Base-by-base conservation (phyloP, 1,140 invertebrate genomes). In the Battus philenor region DNA sequence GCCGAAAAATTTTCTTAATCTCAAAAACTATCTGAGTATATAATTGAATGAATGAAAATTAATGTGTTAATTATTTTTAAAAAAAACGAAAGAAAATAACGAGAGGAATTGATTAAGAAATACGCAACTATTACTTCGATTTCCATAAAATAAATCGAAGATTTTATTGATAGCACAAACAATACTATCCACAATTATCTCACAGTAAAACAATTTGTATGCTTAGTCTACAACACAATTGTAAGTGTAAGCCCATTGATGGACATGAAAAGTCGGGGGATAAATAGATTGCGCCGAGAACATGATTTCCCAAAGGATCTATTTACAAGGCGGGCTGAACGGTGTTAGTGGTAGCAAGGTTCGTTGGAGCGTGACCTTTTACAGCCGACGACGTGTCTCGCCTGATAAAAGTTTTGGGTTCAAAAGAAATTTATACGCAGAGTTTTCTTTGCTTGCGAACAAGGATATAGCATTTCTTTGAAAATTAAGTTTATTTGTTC, bases 291-390 rank as follows among this genome's bases (percentile, higher is more conserved):
- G 15, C 20, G 16, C 32, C 7, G 17, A 16, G 15, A 36, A 36
- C 33, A 22, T 36, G 33, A 36, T 36, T 36, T 36, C 33, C 33
- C 33, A 10, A 10, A 36, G 33, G 33, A 36, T 18, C 33, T 36
- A 36, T 36, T 36, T 22, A 17, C 15, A 17, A 36, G 17, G 9
- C 18, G 9, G 33, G 18, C 33, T 17, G 17, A 18, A 17, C 11
- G 33, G 33, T 36, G 17, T 11, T 15, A 16, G 33, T 10, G 2
- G 4, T 36, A 36, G 17, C 17, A 51, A 56, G 52, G 33, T 33
- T 48, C 30, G 54, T 43, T n/a, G n/a, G n/a, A n/a, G n/a, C 47
- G 52, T 60, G 57, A 57, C 60, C 60, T 64, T 64, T 57, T 27
- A 22, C 44, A 59, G 54, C 50, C 54, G 53, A 48, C 46, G 39